These are phyloP conservation scores for Apostichopus leukothele DNA, from an alignment of 53 echinoderm and acorn worm species.

Conservation along the genomic window DNA sequence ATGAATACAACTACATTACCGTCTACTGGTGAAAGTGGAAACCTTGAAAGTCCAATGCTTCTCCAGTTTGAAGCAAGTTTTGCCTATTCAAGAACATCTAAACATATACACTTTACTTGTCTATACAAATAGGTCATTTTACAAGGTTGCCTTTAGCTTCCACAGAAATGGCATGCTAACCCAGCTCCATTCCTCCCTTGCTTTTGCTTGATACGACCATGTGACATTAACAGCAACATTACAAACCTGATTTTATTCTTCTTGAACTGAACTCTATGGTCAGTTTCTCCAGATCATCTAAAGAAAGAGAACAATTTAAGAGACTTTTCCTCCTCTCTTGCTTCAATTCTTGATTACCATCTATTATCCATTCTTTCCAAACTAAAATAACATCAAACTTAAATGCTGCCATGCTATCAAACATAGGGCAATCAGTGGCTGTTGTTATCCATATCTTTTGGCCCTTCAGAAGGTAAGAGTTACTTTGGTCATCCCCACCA, in stretches of 20 bases:
- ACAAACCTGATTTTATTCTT: background rate
- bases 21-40: too few relatives aligned
- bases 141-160: background rate
- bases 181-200: background rate
- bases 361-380: background rate
- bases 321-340: slow-evolving; percentile 1
- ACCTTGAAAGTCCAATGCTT: too few relatives aligned
- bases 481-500: background rate
- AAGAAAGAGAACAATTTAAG: slow-evolving; percentile 16
- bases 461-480: background rate
- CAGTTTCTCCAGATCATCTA: background rate
- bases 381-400: background rate
- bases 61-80: background rate
- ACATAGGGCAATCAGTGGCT: background rate
- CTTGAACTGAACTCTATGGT: background rate
- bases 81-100: background rate
- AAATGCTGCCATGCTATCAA: background rate
- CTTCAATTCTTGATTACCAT: background rate
- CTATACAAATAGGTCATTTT: background rate
- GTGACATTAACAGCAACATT: background rate
- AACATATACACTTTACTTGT: background rate
- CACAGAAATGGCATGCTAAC: background rate
- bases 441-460: background rate
- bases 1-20: too few relatives aligned
- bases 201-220: background rate